Evolutionary conservation across 1,140 invertebrate genomes (phyloP).

Genomic region (Zophobas atratus): DNA sequence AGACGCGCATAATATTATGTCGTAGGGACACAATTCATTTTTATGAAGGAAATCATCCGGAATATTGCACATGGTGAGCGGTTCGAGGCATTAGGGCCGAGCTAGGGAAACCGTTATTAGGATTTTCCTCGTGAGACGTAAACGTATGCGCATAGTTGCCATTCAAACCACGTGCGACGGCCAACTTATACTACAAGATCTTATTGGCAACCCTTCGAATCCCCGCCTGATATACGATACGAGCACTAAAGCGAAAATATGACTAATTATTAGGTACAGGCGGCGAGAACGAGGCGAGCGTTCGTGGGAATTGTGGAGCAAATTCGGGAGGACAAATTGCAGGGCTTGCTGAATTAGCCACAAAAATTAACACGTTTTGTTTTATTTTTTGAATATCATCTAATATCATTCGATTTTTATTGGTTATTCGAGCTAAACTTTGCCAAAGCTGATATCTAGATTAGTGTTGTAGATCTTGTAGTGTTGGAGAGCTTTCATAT

Average conservation of each 20-base stretch:
- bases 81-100: slow-evolving; percentile 33
- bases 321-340: neutral
- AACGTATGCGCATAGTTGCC: slow-evolving; percentile 42
- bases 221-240: slow-evolving; percentile 13
- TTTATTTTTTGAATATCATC: too few species aligned
- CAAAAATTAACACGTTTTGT: too few species aligned
- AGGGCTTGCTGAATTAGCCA: too few species aligned
- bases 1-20: slow-evolving; percentile 27
- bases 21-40: slow-evolving; percentile 38
- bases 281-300: neutral
- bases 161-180: slow-evolving; percentile 38
- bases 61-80: slow-evolving; percentile 41
- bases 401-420: too few species aligned
- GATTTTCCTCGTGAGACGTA: slow-evolving; percentile 42
- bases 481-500: too few species aligned
- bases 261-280: slow-evolving; percentile 9
- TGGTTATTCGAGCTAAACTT: too few species aligned
- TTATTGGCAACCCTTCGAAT: slow-evolving; percentile 41
- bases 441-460: too few species aligned
- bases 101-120: slow-evolving; percentile 32
- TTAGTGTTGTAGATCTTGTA: too few species aligned
- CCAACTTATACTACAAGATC: slow-evolving; percentile 39
- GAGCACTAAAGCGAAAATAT: slow-evolving; percentile 18
- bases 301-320: neutral
- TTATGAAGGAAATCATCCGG: slow-evolving; percentile 37